A percentile compares a stretch with the other conserved stretches of the same genome.
These are phyloP conservation scores for Cirrhinus mrigala DNA, from an alignment of 2,797 vertebrate species.

Conservation along the genomic window DNA sequence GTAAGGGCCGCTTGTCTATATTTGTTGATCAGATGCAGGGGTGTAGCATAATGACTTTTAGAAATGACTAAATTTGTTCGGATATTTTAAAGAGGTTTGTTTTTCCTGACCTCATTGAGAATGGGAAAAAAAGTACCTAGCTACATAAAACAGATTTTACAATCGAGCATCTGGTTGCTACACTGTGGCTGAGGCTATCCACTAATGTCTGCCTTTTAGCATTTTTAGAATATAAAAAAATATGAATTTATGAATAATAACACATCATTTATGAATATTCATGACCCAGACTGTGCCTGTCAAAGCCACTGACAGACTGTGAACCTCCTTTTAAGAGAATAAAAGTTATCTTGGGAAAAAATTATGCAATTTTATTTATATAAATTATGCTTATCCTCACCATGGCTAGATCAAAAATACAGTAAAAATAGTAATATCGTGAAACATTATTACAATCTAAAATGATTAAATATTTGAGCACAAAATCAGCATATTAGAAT, in stretches of 20 bases:
- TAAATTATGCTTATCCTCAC: background rate
- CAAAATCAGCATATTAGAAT: background rate
- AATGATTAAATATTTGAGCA: background rate
- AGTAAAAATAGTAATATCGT: background rate
- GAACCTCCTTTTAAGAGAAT: background rate
- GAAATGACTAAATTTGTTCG: background rate
- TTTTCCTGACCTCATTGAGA: background rate
- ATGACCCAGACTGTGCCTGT: conserved; percentile 10
- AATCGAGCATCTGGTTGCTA: background rate
- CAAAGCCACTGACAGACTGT: background rate
- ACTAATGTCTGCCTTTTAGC: background rate
- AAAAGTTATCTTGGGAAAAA: background rate
- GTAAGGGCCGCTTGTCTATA: background rate
- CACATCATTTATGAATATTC: background rate
- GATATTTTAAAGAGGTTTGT: conserved; percentile 1
- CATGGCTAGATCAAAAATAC: background rate
- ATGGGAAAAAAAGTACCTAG: background rate
- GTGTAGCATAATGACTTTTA: conserved; percentile 1
- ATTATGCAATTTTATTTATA: background rate
- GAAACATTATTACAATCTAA: background rate
- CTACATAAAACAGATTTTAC: background rate
- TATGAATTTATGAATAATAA: conserved; percentile 36
- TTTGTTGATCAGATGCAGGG: background rate
- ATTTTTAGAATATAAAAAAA: background rate
- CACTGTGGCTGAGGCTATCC: background rate